Base-by-base conservation (phyloP, 2,888 invertebrate species). In the Galerucella nymphaeae region DNA sequence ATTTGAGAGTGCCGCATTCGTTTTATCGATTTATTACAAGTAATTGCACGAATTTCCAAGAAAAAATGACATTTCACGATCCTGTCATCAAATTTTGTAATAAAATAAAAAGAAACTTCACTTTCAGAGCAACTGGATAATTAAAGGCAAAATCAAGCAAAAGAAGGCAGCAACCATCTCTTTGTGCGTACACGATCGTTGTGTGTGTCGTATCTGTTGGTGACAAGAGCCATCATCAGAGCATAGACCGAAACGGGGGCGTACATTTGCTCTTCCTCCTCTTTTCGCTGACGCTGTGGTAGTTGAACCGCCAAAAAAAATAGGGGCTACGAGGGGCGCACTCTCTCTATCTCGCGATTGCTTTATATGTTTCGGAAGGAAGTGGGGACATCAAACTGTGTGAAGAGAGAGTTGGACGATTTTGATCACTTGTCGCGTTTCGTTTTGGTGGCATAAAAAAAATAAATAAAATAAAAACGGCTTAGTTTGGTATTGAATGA, bases 331-430 rank as follows among this genome's bases (percentile, higher is more conserved):
- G n/a, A 50, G 61, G 62, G 72, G 55, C 59, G 69, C 41, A 59
- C 48, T 59, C 58, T 67, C 48, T 59, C 58, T 67, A 65, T 55
- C 64, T 62, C 68, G 75, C 75, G 75, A 77, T 79, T 72, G 76
- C 75, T 77, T 77, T 79, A 84, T 84, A 82, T 83, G 84, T 84
- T 84, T 83, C 84, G 84, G 84, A 85, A 84, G 84, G 84, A 84
- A 84, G 78, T 78, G 81, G 80, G 78, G 80, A 79, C 78, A 50
- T 71, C 67, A 67, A 58, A 66, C 53, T 38, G 53, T 42, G 61
- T 20, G 41, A 41, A 41, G 23, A 42, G 59, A 14, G 55, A 20
- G 55, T 57, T 57, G 23, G 13, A 23, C 18, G 23, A 58, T 58
- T 58, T 58, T 58, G 58, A 58, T 58, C 58, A 58, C 58, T 58